phyloP scores from a whole-genome alignment of 2,797 vertebrate genomes.

The Hoplostethus mediterraneus region DNA sequence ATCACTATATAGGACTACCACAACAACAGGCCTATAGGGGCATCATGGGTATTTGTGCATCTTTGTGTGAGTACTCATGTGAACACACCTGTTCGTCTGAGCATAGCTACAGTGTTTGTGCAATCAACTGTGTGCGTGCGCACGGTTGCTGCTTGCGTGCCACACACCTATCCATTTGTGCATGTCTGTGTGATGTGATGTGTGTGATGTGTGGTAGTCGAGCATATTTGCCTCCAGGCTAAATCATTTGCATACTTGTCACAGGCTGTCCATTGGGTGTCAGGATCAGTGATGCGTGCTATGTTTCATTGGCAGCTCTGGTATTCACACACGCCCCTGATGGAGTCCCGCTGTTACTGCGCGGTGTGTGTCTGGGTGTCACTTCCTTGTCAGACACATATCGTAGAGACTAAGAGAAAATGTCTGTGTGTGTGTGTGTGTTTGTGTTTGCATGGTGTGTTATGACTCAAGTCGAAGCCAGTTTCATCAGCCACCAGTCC shows the following conservation, averaged over 20 bases:
- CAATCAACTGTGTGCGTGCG: conserved; percentile 55
- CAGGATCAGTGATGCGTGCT: conserved; percentile 72
- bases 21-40: conserved; percentile 21
- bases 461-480: conserved; percentile 49
- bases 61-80: conserved; percentile 38
- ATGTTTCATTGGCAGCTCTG: conserved; percentile 66
- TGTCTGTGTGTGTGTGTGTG: conserved; percentile 18
- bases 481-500: background rate
- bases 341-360: conserved; percentile 60
- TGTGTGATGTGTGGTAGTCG: conserved; percentile 74
- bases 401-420: conserved; percentile 51
- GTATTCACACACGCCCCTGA: conserved; percentile 50
- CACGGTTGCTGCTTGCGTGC: background rate
- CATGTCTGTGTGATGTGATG: conserved; percentile 72
- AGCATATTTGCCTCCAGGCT: conserved; percentile 77
- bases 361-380: conserved; percentile 58
- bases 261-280: conserved; percentile 72
- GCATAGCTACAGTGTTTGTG: conserved; percentile 59
- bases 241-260: conserved; percentile 82
- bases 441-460: conserved; percentile 13
- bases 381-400: conserved; percentile 61
- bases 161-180: conserved; percentile 68
- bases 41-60: conserved; percentile 24
- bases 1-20: conserved; percentile 2
- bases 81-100: conserved; percentile 67